Conservation (phyloP, 2,113 vertebrate genomes). For the Dasypus novemcinctus region DNA sequence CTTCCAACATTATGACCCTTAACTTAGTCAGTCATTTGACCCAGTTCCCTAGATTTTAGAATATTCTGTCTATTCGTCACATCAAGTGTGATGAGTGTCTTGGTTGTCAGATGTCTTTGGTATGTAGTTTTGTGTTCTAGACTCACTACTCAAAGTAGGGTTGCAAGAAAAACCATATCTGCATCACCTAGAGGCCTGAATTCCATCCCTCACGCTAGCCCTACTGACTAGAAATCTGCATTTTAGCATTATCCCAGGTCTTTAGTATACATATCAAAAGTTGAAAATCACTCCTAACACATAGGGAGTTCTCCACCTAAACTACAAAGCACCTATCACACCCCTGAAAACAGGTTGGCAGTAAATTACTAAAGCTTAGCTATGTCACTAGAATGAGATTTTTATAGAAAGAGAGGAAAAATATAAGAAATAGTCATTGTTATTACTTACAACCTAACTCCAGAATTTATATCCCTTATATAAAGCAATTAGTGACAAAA, state of each 20-base stretch:
- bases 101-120: background rate
- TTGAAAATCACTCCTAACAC: background rate
- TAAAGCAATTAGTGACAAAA: background rate
- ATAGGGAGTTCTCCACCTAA: background rate
- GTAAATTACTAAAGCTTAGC: background rate
- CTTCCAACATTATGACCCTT: background rate
- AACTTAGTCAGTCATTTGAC: background rate
- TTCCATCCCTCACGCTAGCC: background rate
- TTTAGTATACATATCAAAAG: background rate
- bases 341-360: background rate
- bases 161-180: background rate
- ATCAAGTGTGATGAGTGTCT: background rate
- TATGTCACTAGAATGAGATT: background rate
- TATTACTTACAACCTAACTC: slow-evolving; percentile 1
- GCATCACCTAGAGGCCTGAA: background rate
- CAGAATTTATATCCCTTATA: background rate
- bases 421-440: background rate
- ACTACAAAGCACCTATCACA: background rate
- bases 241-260: background rate
- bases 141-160: background rate
- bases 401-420: background rate
- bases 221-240: background rate
- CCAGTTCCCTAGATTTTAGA: background rate
- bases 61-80: background rate
- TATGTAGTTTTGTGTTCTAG: background rate